Conservation (phyloP, 2,797 vertebrate species). For the Sciurus carolinensis region DNA sequence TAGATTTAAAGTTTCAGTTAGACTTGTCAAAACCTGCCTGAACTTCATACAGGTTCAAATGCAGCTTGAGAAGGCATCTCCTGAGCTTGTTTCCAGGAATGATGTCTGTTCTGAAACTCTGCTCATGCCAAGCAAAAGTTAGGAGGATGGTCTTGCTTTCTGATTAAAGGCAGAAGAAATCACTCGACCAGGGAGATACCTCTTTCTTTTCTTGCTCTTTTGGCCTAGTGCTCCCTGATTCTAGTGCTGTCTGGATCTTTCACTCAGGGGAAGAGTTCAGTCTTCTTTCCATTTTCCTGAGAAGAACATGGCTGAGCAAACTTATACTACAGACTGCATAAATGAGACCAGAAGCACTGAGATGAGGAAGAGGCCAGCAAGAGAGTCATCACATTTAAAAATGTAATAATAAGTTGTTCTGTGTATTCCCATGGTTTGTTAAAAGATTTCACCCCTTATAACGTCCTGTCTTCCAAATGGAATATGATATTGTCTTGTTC, state of each 20-base stretch:
- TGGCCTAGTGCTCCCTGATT: background rate
- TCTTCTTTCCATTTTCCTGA: conserved; percentile 32
- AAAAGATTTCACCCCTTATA: conserved; percentile 74
- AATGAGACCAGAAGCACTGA: conserved; percentile 12
- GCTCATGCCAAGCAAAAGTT: background rate
- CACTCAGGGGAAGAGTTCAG: background rate
- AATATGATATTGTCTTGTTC: conserved; percentile 63
- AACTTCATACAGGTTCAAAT: background rate
- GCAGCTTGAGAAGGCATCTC: background rate
- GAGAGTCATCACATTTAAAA: conserved; percentile 65
- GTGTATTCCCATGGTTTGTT: conserved; percentile 48
- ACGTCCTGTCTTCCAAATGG: conserved; percentile 67
- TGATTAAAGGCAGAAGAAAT: conserved; percentile 27
- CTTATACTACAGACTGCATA: background rate
- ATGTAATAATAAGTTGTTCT: conserved; percentile 66
- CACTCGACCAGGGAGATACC: background rate
- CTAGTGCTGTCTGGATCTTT: background rate
- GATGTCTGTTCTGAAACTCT: conserved; percentile 26
- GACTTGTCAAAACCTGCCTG: conserved; percentile 13
- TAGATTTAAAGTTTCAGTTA: conserved; percentile 59
- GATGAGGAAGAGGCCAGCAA: conserved; percentile 33
- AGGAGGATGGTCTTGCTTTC: background rate
- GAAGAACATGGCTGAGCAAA: background rate
- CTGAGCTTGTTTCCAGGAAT: background rate
- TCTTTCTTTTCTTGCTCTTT: conserved; percentile 36